Conservation (phyloP, 2,888 invertebrate species). For the Drosophila paramelanica region DNA sequence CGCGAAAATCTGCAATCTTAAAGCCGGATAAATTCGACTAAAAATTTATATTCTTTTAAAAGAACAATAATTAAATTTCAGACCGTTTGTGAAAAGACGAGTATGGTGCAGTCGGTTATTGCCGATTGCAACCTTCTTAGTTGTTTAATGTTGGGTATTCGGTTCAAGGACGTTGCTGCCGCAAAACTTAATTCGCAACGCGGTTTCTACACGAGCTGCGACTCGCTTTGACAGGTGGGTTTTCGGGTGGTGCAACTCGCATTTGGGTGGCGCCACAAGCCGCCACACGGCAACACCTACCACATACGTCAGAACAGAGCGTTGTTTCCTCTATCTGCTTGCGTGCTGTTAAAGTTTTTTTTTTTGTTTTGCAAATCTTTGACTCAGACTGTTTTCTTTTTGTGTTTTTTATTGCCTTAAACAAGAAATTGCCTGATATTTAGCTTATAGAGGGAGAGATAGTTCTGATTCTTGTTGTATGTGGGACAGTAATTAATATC, state of each 20-base stretch:
- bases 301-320: conserved; percentile 40
- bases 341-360: conserved; percentile 60
- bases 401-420: conserved; percentile 63
- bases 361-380: conserved; percentile 45
- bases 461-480: conserved; percentile 23
- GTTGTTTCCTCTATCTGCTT: conserved; percentile 51
- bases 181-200: conserved; percentile 72
- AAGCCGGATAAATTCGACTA: too few species aligned
- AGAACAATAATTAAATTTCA: too few species aligned
- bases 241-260: conserved; percentile 3
- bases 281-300: conserved; percentile 70
- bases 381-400: conserved; percentile 46
- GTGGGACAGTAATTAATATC: conserved; percentile 72
- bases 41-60: too few species aligned
- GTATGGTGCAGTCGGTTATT: too few species aligned
- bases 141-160: conserved; percentile 48
- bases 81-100: too few species aligned
- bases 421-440: conserved; percentile 44
- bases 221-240: conserved; percentile 39
- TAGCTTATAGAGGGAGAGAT: conserved; percentile 22
- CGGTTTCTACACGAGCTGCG: conserved; percentile 52
- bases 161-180: conserved; percentile 74
- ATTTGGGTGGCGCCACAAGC: conserved; percentile 21
- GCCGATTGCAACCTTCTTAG: too few species aligned
- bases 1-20: too few species aligned